Evolutionary conservation across 2,797 vertebrate species (phyloP).

Genomic region (Falco berigora): DNA sequence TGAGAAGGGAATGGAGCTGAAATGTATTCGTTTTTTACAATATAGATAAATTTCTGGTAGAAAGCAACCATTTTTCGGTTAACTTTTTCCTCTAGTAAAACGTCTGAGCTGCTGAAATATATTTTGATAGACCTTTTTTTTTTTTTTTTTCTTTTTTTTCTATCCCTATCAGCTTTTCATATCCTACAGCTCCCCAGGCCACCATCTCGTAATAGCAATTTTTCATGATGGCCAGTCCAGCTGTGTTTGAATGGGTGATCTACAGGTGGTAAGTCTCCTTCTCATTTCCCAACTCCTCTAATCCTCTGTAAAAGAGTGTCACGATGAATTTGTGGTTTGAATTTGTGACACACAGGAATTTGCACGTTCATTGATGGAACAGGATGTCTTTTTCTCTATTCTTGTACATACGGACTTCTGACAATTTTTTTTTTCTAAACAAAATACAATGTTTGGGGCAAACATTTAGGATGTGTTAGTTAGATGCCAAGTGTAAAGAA

Average conservation of each 20-base stretch:
- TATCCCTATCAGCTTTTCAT: not conserved
- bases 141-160: not conserved
- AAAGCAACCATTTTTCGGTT: not conserved
- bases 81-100: not conserved
- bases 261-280: not conserved
- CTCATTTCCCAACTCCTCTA: not conserved
- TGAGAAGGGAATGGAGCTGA: not conserved
- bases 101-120: accelerated
- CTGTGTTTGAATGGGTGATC: not conserved
- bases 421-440: slow-evolving; percentile 31
- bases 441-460: not conserved
- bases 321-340: not conserved
- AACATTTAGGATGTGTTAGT: not conserved
- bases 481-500: slow-evolving; percentile 36
- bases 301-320: not conserved
- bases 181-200: not conserved
- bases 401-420: not conserved
- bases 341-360: not conserved
- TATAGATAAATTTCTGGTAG: not conserved
- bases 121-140: not conserved
- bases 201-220: not conserved
- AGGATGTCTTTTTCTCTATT: not conserved
- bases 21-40: not conserved
- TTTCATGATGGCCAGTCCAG: not conserved
- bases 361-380: not conserved